Percentiles rank a stretch among this genome's conserved stretches.
These are phyloP conservation scores for Eulemur mongoz DNA, from an alignment of 2,797 vertebrate species.

Conservation along the genomic window DNA sequence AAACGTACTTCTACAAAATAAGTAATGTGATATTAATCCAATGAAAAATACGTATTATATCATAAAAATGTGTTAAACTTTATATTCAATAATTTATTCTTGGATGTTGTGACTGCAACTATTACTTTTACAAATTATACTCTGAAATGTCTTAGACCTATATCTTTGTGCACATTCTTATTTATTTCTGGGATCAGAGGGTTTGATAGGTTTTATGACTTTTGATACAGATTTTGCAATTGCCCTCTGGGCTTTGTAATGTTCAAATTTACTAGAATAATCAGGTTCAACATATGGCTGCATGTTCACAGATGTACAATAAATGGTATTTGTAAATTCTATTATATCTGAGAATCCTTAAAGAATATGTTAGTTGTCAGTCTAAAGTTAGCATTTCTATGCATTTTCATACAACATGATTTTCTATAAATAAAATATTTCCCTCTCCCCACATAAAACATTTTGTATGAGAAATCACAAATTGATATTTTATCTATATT, in stretches of 20 bases:
- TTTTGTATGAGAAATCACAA: background rate
- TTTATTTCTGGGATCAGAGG: background rate
- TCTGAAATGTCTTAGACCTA: background rate
- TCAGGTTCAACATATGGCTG: background rate
- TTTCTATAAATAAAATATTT: background rate
- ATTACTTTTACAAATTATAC: background rate
- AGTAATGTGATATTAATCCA: background rate
- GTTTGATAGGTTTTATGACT: background rate
- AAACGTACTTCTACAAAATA: background rate
- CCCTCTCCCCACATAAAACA: background rate
- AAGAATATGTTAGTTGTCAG: background rate
- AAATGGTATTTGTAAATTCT: constrained; percentile 14
- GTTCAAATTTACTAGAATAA: constrained; percentile 31
- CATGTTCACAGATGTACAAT: background rate
- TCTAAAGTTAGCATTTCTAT: background rate
- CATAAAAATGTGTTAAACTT: background rate
- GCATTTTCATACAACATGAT: background rate
- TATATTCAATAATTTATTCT: background rate
- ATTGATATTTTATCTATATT: background rate
- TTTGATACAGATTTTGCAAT: background rate
- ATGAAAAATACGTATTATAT: background rate
- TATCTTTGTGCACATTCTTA: background rate
- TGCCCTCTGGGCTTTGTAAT: constrained; percentile 7
- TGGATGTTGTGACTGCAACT: background rate
- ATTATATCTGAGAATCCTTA: background rate